phyloP scores from a whole-genome alignment of 1,140 invertebrate genomes.

The Drosophila takahashii region DNA sequence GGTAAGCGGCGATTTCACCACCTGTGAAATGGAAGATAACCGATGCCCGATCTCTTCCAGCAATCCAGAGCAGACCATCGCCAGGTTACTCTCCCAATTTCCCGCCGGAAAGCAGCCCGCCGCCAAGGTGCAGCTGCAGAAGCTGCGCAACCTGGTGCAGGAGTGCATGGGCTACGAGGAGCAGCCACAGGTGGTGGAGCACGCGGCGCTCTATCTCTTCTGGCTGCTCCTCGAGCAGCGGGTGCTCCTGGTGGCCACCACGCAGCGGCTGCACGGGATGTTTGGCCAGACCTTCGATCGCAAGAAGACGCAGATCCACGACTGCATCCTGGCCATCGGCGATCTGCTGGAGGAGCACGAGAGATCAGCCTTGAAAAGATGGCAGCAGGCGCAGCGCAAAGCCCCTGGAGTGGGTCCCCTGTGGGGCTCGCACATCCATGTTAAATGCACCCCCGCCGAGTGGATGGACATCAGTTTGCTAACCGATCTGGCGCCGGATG shows the following conservation, averaged over 20 bases:
- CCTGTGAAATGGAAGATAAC: conserved; percentile 42
- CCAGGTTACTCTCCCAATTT: conserved; percentile 60
- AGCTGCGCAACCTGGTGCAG: conserved; percentile 74
- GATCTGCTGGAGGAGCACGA: conserved; percentile 68
- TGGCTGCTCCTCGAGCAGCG: conserved; percentile 75
- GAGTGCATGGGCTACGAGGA: conserved; percentile 83
- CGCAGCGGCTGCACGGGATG: conserved; percentile 59
- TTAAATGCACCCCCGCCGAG: conserved; percentile 26
- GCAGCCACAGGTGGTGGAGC: conserved; percentile 78
- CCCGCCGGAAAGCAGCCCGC: conserved; percentile 60
- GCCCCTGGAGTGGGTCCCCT: conserved; percentile 20
- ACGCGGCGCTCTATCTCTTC: conserved; percentile 72
- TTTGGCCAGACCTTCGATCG: conserved; percentile 77
- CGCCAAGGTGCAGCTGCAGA: conserved; percentile 70
- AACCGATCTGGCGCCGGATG: conserved; percentile 59
- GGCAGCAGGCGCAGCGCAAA: conserved; percentile 51
- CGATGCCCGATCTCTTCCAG: conserved; percentile 2
- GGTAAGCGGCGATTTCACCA: conserved; percentile 59
- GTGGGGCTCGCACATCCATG: conserved; percentile 68
- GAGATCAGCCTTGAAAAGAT: conserved; percentile 52
- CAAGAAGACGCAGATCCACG: conserved; percentile 65
- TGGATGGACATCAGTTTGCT: conserved; percentile 59
- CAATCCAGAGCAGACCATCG: conserved; percentile 61
- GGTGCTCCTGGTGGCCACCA: conserved; percentile 71
- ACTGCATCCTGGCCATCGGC: conserved; percentile 50